These are phyloP conservation scores for Heterodera filipjevi DNA, from an alignment of 2,888 invertebrate genomes.

Conservation along the genomic window DNA sequence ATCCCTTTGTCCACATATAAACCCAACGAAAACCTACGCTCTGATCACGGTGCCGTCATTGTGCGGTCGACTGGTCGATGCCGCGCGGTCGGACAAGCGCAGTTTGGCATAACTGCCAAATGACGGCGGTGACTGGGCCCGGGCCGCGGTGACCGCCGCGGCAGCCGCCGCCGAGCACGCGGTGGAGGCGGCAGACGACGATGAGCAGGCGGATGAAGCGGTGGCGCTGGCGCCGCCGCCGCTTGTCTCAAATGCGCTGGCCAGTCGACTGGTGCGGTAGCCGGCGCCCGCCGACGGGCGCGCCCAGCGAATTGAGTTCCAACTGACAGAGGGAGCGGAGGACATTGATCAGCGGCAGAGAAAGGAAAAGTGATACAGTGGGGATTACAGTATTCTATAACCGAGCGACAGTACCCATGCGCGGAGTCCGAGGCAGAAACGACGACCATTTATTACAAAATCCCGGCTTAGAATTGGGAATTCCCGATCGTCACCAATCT, in stretches of 20 bases:
- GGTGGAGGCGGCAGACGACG: slow-evolving; percentile 19
- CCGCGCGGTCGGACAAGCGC: slow-evolving; percentile 6
- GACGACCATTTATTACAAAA: neutral
- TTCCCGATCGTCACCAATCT: too few relatives aligned
- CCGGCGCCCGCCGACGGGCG: slow-evolving; percentile 26
- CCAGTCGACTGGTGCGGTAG: slow-evolving; percentile 24
- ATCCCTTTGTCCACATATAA: too few relatives aligned
- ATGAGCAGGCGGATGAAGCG: neutral
- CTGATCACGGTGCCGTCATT: slow-evolving; percentile 18
- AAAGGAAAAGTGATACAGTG: neutral
- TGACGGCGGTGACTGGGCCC: neutral
- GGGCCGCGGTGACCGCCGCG: neutral
- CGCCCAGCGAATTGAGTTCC: slow-evolving; percentile 59
- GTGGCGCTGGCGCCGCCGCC: neutral
- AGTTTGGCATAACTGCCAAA: slow-evolving; percentile 3
- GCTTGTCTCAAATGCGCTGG: slow-evolving; percentile 29
- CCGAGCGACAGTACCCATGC: too few relatives aligned
- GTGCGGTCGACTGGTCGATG: neutral
- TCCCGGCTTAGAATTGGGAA: neutral
- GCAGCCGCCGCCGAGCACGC: too few relatives aligned
- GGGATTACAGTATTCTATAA: neutral
- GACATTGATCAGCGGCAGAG: too few relatives aligned
- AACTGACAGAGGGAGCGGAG: slow-evolving; percentile 41
- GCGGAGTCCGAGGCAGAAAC: too few relatives aligned
- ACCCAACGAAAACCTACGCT: neutral